Base-by-base conservation (phyloP, 2,113 vertebrate species). In the Pseudorhombus dupliciocellatus region DNA sequence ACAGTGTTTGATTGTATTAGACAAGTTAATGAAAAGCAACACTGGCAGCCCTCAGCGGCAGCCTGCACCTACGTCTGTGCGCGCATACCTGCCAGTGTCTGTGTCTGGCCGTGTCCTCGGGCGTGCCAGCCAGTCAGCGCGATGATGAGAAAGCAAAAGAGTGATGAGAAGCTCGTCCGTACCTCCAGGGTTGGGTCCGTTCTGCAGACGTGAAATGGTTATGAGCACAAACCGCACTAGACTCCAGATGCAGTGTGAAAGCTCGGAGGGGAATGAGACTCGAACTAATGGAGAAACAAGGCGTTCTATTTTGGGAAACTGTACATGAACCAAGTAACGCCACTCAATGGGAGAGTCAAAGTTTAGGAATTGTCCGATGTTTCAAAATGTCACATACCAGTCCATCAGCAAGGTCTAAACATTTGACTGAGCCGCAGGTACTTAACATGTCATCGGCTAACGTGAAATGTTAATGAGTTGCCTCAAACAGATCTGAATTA, bases 21-120 rank as follows among this genome's bases (percentile, higher is more conserved):
- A 92, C 90, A 89, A 85, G 84, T 86, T 89, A 88, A 89, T 90
- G 86, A 91, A 91, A 90, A 88, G 88, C 86, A 87, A 79, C 82
- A 86, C 83, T 83, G 71, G 42, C 74, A 70, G 83, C 64, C 24
- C 66, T 66, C 54, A 55, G 12, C 10, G 65, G 69, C 75, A 81
- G 77, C 72, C 84, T 73, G 70, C 90, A 89, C 87, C 87, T 89
- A 70, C 26, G 79, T 85, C 64, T 78, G 64, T 71, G 73, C 53
- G 79, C 48, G 59, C 84, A 83, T 89, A 82, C 86, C 84, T 86
- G 88, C 73, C 74, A 67, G 77, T 78, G 75, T 62, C 61, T 74
- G 59, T 67, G 79, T 83, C 78, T 80, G 57, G 28, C 40, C 54
- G 4, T 86, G 82, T 80, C 83, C 86, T 81, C 79, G 40, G 82